Percentiles rank a stretch among this genome's conserved stretches.
These are phyloP conservation scores for Callyntrura sp. DNA, from an alignment of 2,888 invertebrate species.

Conservation along the genomic window DNA sequence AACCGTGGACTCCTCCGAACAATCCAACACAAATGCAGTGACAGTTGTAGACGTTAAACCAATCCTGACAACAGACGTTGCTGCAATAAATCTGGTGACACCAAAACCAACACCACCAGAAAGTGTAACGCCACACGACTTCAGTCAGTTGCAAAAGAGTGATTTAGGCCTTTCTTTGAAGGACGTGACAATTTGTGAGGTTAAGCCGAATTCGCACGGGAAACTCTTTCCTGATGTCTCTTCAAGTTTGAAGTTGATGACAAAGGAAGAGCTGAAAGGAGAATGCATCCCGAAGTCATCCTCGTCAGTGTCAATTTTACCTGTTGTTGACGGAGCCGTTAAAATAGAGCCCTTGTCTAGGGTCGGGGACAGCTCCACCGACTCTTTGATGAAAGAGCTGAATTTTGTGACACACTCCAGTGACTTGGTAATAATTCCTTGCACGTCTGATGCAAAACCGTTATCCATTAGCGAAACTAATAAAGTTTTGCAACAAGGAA, in stretches of 20 bases:
- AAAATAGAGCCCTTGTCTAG: conserved; percentile 31
- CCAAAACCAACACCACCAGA: not conserved
- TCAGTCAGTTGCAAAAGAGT: conserved; percentile 68
- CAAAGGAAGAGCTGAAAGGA: conserved; percentile 35
- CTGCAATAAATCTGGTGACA: not conserved
- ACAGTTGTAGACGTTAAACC: not conserved
- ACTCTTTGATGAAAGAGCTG: conserved; percentile 71
- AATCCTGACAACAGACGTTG: conserved; percentile 1
- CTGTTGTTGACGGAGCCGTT: conserved; percentile 58
- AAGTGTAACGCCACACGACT: conserved; percentile 34
- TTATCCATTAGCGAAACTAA: conserved; percentile 66
- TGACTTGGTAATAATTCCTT: conserved; percentile 74
- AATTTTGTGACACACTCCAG: conserved; percentile 75
- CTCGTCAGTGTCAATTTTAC: conserved; percentile 71
- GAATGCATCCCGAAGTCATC: conserved; percentile 53
- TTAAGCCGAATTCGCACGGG: conserved; percentile 54
- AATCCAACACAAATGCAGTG: not conserved
- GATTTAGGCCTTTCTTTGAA: conserved; percentile 72
- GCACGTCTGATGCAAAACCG: conserved; percentile 74
- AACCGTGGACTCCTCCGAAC: conserved; percentile 58
- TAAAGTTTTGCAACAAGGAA: conserved; percentile 67
- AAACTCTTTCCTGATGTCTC: conserved; percentile 57
- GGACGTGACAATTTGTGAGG: conserved; percentile 76
- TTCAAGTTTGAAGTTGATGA: conserved; percentile 6
- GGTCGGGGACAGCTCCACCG: conserved; percentile 20